A percentile compares a stretch with the other conserved stretches of the same genome.
These are phyloP conservation scores for Pholis gunnellus DNA, from an alignment of 2,113 vertebrate species.

Conservation along the genomic window DNA sequence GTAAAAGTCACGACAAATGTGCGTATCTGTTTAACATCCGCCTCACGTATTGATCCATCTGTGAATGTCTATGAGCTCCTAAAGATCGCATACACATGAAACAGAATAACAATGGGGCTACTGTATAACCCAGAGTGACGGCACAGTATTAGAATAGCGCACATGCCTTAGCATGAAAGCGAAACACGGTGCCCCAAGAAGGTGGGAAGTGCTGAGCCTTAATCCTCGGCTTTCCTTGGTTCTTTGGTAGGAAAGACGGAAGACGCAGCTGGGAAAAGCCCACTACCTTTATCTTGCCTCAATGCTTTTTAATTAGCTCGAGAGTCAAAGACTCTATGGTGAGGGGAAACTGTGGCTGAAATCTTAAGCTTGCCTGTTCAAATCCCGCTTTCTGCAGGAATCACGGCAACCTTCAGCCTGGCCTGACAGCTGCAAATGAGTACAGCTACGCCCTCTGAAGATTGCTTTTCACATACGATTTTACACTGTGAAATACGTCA, in stretches of 20 bases:
- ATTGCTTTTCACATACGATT: slow-evolving; percentile 30
- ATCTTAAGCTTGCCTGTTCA: slow-evolving; percentile 22
- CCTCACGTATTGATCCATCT: not conserved
- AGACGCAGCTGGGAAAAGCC: slow-evolving; percentile 30
- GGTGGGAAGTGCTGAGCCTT: slow-evolving; percentile 30
- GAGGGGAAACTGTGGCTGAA: slow-evolving; percentile 40
- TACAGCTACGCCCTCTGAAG: not conserved
- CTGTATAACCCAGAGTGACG: not conserved
- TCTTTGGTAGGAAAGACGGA: slow-evolving; percentile 16
- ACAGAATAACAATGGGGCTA: slow-evolving; percentile 1
- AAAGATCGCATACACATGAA: slow-evolving; percentile 6
- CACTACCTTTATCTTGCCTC: slow-evolving; percentile 22
- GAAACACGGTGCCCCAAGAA: slow-evolving; percentile 3
- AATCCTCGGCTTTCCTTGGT: slow-evolving; percentile 33
- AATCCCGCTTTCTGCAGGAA: slow-evolving; percentile 30
- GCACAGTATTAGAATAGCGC: not conserved
- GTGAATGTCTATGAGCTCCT: slow-evolving; percentile 2
- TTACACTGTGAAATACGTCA: slow-evolving; percentile 8
- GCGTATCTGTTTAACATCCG: not conserved
- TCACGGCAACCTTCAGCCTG: slow-evolving; percentile 33
- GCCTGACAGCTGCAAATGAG: slow-evolving; percentile 34
- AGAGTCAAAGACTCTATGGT: slow-evolving; percentile 36
- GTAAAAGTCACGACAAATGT: not conserved
- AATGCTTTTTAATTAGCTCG: slow-evolving; percentile 48
- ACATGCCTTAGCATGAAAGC: slow-evolving; percentile 12